Conservation (phyloP, 2,113 vertebrate genomes). For the Addax nasomaculatus region DNA sequence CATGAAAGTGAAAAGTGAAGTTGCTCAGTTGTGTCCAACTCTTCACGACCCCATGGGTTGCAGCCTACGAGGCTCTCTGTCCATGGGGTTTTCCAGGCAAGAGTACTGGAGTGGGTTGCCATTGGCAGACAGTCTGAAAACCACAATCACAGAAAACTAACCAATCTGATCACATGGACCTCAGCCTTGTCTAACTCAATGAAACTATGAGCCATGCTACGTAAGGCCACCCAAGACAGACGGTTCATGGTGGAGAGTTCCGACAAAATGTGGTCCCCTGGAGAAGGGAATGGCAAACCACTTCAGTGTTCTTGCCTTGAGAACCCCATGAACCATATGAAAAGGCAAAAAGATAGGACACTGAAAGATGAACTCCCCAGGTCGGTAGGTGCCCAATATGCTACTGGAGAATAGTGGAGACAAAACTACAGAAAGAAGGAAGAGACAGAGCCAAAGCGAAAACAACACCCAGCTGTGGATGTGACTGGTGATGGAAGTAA, state of each 20-base stretch:
- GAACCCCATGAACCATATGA: not conserved
- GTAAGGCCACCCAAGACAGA: not conserved
- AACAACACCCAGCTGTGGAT: not conserved
- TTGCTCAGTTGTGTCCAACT: too few species aligned
- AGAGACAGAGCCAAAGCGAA: not conserved
- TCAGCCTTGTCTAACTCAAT: not conserved
- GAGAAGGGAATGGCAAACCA: not conserved
- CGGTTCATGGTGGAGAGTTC: not conserved
- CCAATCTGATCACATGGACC: not conserved
- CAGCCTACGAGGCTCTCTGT: too few species aligned
- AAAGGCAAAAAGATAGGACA: not conserved
- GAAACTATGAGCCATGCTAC: not conserved
- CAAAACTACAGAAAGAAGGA: not conserved
- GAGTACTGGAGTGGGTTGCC: too few species aligned
- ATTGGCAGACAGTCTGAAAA: not conserved
- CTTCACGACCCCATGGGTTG: too few species aligned
- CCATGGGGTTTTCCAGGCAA: too few species aligned
- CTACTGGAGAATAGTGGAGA: not conserved
- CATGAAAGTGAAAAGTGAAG: too few species aligned
- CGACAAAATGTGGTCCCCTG: not conserved
- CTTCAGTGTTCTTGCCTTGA: not conserved
- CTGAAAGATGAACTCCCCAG: not conserved
- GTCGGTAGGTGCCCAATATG: not conserved
- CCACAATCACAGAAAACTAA: not conserved
- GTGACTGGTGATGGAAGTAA: not conserved